phyloP scores from a whole-genome alignment of 1,140 invertebrate genomes.

The Macrotrachela quadricornifera region DNA sequence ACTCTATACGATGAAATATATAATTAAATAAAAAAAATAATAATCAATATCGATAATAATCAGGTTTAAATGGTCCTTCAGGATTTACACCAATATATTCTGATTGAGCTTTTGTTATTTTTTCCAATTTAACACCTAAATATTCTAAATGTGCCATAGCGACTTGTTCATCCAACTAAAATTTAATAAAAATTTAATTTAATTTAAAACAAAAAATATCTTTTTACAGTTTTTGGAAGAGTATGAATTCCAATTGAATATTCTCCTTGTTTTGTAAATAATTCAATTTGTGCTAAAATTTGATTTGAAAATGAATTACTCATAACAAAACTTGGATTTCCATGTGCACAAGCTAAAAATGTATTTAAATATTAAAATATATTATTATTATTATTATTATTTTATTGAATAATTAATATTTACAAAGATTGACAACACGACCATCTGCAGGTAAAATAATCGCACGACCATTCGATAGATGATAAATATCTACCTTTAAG shows the following conservation, averaged over 20 bases:
- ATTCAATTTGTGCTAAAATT: conserved; percentile 64
- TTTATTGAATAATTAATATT: too few relatives aligned
- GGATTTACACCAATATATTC: conserved; percentile 63
- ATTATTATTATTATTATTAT: too few relatives aligned
- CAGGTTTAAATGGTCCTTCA: conserved; percentile 85
- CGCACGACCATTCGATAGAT: conserved; percentile 64
- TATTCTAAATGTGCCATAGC: conserved; percentile 81
- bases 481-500: conserved; percentile 59
- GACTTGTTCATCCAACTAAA: conserved; percentile 82
- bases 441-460: conserved; percentile 85
- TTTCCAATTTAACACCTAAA: conserved; percentile 83
- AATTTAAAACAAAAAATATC: conserved; percentile 62
- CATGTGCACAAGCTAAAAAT: conserved; percentile 54
- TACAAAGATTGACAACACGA: conserved; percentile 78
- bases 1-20: too few relatives aligned
- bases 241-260: conserved; percentile 58
- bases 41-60: conserved; percentile 94
- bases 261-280: conserved; percentile 61
- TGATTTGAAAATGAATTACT: conserved; percentile 97
- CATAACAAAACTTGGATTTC: conserved; percentile 97
- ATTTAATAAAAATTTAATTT: conserved; percentile 11
- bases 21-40: too few relatives aligned
- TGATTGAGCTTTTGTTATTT: conserved; percentile 61
- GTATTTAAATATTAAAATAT: too few relatives aligned
- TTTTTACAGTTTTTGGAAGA: conserved; percentile 83